phyloP scores from a whole-genome alignment of 1,140 invertebrate species.

The Meteorus sp. region DNA sequence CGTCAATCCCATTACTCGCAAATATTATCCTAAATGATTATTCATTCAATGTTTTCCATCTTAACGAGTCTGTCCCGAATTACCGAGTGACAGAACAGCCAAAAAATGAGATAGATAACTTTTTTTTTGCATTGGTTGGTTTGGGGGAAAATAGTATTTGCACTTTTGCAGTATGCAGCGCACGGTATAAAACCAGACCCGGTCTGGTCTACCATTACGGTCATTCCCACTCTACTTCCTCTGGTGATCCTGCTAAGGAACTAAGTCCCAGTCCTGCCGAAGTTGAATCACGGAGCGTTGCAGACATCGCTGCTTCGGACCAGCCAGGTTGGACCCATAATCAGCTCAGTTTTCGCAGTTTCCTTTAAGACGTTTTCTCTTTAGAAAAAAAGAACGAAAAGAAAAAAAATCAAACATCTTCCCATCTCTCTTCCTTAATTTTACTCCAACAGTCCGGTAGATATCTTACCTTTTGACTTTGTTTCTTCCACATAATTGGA shows the following conservation, averaged over 20 bases:
- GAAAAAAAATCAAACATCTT: neutral
- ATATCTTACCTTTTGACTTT: conserved; percentile 19
- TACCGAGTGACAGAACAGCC: conserved; percentile 9
- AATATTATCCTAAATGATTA: too few relatives aligned
- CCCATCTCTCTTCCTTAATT: conserved; percentile 31
- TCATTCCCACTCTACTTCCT: conserved; percentile 80
- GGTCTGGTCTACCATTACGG: conserved; percentile 96
- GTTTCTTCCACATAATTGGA: neutral
- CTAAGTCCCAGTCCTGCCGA: conserved; percentile 60
- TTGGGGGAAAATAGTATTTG: conserved; percentile 61
- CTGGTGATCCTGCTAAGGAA: conserved; percentile 62
- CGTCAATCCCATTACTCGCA: too few relatives aligned
- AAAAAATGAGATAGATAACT: conserved; percentile 30
- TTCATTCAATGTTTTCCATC: too few relatives aligned
- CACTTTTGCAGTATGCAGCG: conserved; percentile 86
- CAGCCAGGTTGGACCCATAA: conserved; percentile 60
- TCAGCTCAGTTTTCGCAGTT: conserved; percentile 56
- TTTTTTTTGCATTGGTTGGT: conserved; percentile 54
- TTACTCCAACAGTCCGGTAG: conserved; percentile 30
- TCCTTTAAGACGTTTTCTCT: conserved; percentile 26
- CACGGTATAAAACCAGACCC: conserved; percentile 95
- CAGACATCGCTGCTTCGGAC: conserved; percentile 60
- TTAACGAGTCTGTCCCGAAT: neutral
- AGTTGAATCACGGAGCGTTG: conserved; percentile 59
- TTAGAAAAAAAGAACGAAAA: conserved; percentile 20